Evolutionary conservation across 2,888 invertebrate species (phyloP), one percentile per base, ranked within the genome.

Genomic region (Drosophila kambysellisi): DNA sequence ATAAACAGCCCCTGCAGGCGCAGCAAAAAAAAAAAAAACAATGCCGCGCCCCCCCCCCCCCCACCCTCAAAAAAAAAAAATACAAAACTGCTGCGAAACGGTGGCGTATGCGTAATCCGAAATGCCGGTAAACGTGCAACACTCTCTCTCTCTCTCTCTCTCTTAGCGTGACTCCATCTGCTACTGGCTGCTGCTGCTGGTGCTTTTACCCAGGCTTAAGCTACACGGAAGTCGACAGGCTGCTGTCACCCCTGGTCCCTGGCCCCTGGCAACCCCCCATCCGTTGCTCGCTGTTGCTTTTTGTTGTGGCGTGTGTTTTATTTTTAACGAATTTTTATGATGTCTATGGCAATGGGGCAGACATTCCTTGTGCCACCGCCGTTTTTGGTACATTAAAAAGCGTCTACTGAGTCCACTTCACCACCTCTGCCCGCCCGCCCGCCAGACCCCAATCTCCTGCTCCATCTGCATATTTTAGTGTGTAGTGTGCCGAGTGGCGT

Each of bases 251-350:
- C 35, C 52, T 17, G 53, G 54, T 30, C 56, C 52, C 33, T 46
- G 25, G 25, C 25, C 25, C 25, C 25, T 25, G 25, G 25, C 25
- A 25, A 25, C 25, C 25, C 25, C 0, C 25, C 25, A 25, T 7
- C 39, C 20, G 2, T 15, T 30, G 11, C 20, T 12, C 20, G 54
- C 15, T 52, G 25, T 37, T 39, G 59, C 48, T 50, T 84, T 79
- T 79, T 79, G 84, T 89, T 81, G 79, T 69, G 81, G 79, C 66
- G 81, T 81, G 73, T 73, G 78, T 78, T 79, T 73, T 79, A 77
- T 79, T 81, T 75, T 90, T 88, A 88, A 90, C 88, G 88, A 89
- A 89, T 90, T 88, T 88, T 90, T 90, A 88, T 90, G 89, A 90
- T 88, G 88, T 90, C 88, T 88, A 77, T 70, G 82, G 88, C 89